A percentile compares a stretch with the other conserved stretches of the same genome.
phyloP scores from a whole-genome alignment of 2,888 invertebrate species.

The Lepidochrysops patricia region DNA sequence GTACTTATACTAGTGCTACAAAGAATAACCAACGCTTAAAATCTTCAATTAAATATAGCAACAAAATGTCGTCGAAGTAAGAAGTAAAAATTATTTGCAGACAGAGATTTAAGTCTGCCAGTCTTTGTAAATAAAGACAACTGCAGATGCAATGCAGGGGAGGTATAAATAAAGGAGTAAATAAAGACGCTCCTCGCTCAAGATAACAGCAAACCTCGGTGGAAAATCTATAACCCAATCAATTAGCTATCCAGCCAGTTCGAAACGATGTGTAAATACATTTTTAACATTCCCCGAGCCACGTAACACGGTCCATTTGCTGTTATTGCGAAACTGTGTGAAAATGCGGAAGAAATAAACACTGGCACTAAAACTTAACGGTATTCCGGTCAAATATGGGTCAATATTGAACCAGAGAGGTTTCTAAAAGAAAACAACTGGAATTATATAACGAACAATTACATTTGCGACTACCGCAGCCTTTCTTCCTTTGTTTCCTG shows the following conservation, averaged over 20 bases:
- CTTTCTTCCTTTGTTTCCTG: background rate
- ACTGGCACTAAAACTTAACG: background rate
- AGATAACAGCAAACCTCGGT: background rate
- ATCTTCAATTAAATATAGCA: background rate
- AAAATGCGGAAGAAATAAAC: constrained; percentile 8
- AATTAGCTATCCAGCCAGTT: background rate
- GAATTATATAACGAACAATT: constrained; percentile 9
- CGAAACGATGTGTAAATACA: constrained; percentile 2
- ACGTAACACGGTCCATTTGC: background rate
- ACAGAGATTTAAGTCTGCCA: background rate
- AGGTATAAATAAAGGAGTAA: background rate
- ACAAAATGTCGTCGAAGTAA: background rate
- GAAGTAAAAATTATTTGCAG: background rate
- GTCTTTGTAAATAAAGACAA: background rate
- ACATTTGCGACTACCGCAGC: background rate
- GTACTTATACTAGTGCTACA: too few relatives aligned
- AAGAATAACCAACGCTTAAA: too few relatives aligned
- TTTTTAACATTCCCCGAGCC: background rate
- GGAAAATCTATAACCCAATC: constrained; percentile 2
- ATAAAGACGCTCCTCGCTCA: background rate
- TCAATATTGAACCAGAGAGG: background rate
- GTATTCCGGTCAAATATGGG: constrained; percentile 5
- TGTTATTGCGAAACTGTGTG: constrained; percentile 11
- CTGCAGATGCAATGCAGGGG: background rate
- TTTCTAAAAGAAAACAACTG: background rate